Percentiles rank a stretch among this genome's conserved stretches.
phyloP scores from a whole-genome alignment of 2,888 invertebrate genomes.

The Meganola albula region DNA sequence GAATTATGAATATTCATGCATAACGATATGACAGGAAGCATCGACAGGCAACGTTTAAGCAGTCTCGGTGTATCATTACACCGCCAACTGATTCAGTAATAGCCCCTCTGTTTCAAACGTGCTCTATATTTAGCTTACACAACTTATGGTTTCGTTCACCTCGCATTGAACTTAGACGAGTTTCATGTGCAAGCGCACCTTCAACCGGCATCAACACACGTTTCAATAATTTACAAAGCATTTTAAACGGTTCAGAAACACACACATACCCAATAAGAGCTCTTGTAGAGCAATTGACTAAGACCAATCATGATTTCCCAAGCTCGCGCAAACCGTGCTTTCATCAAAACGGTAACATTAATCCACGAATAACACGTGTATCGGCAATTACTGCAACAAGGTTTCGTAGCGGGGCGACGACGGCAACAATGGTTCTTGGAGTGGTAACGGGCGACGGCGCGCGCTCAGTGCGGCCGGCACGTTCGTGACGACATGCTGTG shows the following conservation, averaged over 20 bases:
- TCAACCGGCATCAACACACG: constrained; percentile 4
- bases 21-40: constrained; percentile 22
- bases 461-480: constrained; percentile 64
- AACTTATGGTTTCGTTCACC: constrained; percentile 65
- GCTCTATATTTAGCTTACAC: constrained; percentile 60
- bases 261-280: constrained; percentile 15
- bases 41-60: constrained; percentile 17
- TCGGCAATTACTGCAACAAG: constrained; percentile 34
- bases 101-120: constrained; percentile 38
- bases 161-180: constrained; percentile 39
- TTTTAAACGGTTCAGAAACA: constrained; percentile 29
- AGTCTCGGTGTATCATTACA: constrained; percentile 33
- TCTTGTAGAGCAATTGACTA: constrained; percentile 20
- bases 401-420: constrained; percentile 40
- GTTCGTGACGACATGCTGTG: constrained; percentile 80
- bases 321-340: constrained; percentile 33
- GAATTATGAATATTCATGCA: constrained; percentile 8
- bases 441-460: constrained; percentile 44
- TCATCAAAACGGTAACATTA: constrained; percentile 54
- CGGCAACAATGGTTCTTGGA: constrained; percentile 49
- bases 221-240: constrained; percentile 27
- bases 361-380: constrained; percentile 53
- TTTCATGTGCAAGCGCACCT: constrained; percentile 30
- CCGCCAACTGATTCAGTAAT: constrained; percentile 43
- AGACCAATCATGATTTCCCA: constrained; percentile 25